A percentile compares a stretch with the other conserved stretches of the same genome.
These are phyloP conservation scores for Dicrostonyx torquatus DNA, from an alignment of 2,797 vertebrate genomes.

Conservation along the genomic window DNA sequence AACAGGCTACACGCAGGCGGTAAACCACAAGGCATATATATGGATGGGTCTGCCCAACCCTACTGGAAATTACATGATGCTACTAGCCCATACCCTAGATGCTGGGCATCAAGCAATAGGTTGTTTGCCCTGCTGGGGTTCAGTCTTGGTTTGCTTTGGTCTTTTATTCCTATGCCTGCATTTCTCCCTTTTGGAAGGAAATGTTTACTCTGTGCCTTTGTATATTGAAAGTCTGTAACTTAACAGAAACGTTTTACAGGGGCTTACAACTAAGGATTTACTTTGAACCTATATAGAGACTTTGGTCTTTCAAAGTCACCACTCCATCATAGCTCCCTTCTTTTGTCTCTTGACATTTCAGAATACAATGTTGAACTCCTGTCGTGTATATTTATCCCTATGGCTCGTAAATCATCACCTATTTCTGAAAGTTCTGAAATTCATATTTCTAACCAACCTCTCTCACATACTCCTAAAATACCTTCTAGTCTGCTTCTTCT, in stretches of 20 bases:
- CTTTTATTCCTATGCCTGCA: background rate
- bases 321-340: background rate
- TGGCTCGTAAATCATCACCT: background rate
- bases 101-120: background rate
- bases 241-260: background rate
- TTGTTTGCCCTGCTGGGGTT: background rate
- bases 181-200: background rate
- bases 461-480: background rate
- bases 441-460: background rate
- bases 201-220: background rate
- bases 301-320: background rate
- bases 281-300: background rate
- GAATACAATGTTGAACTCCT: background rate
- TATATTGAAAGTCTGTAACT: background rate
- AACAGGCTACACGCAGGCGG: background rate
- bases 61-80: background rate
- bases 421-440: background rate
- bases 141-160: background rate
- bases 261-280: background rate
- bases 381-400: background rate
- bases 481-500: background rate
- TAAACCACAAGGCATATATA: background rate
- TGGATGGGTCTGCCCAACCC: background rate
- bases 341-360: conserved; percentile 20
- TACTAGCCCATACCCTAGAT: background rate